Evolutionary conservation across 2,888 invertebrate species (phyloP).

Genomic region (Apocheima hispidaria): DNA sequence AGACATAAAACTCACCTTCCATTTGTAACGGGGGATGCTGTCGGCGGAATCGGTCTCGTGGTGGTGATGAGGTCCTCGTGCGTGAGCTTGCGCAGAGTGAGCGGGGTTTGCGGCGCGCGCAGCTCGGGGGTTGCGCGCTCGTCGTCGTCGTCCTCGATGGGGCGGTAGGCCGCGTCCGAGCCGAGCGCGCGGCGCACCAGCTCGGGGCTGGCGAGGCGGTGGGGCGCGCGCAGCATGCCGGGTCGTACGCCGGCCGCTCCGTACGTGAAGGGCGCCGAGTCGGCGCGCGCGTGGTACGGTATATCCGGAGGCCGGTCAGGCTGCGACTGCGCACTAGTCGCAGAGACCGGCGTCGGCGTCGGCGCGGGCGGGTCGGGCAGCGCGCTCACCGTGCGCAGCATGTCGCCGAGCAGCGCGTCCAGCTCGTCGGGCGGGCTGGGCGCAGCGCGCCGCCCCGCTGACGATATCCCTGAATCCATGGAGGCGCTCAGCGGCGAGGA

Average conservation of each 20-base stretch:
- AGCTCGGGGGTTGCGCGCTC: conserved; percentile 72
- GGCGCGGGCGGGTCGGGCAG: conserved; percentile 87
- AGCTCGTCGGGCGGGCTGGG: conserved; percentile 88
- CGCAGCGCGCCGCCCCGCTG: conserved; percentile 88
- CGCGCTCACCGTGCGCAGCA: conserved; percentile 95
- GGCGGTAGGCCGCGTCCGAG: conserved; percentile 68
- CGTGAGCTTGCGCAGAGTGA: conserved; percentile 70
- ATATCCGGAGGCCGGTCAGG: conserved; percentile 86
- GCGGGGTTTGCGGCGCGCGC: conserved; percentile 66
- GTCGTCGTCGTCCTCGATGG: conserved; percentile 76
- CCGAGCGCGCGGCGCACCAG: conserved; percentile 91
- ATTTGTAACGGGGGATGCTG: conserved; percentile 66
- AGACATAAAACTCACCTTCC: conserved; percentile 67
- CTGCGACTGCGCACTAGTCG: conserved; percentile 71
- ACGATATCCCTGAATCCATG: conserved; percentile 96
- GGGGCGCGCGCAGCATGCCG: conserved; percentile 89
- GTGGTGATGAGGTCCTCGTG: conserved; percentile 77
- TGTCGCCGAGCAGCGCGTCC: conserved; percentile 94
- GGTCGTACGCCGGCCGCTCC: conserved; percentile 87
- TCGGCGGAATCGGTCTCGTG: conserved; percentile 56
- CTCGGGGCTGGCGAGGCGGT: conserved; percentile 93
- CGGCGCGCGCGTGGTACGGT: conserved; percentile 96
- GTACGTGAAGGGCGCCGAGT: conserved; percentile 96
- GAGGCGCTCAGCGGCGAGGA: conserved; percentile 93
- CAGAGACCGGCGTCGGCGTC: conserved; percentile 43